Evolutionary conservation across 2,113 vertebrate species (phyloP).

Genomic region (Tenrec ecaudatus): DNA sequence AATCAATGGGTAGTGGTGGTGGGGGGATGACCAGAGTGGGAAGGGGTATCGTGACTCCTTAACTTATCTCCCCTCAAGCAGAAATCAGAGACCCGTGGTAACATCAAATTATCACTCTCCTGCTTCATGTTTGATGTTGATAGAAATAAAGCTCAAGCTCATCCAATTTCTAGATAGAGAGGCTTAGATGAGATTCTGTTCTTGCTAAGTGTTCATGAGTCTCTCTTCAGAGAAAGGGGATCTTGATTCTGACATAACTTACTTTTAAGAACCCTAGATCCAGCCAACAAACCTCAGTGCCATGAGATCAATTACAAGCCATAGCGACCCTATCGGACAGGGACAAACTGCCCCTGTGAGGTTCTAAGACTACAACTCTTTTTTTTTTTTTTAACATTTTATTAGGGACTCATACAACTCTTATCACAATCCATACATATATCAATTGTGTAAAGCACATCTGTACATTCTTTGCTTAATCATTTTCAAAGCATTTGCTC

Average conservation of each 20-base stretch:
- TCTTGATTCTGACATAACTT: background rate
- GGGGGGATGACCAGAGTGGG: background rate
- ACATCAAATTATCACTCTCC: background rate
- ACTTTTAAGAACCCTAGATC: conserved; percentile 21
- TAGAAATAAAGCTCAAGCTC: background rate
- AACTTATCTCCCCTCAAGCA: background rate
- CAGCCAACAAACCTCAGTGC: no score
- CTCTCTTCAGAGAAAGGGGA: background rate
- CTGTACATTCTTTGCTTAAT: no score
- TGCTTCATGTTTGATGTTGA: background rate
- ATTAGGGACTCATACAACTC: no score
- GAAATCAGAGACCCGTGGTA: background rate
- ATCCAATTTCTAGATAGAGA: background rate
- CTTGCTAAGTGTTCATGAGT: background rate
- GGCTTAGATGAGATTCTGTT: background rate
- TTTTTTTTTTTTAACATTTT: no score
- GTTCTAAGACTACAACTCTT: no score
- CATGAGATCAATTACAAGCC: no score
- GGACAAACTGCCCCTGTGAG: no score
- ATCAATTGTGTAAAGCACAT: no score
- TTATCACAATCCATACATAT: no score
- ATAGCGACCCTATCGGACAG: no score
- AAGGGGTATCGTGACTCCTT: background rate
- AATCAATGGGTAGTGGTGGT: background rate
- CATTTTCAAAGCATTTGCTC: no score